Evolutionary conservation across 2,888 invertebrate species (phyloP).

Genomic region (Pasiphila rectangulata): DNA sequence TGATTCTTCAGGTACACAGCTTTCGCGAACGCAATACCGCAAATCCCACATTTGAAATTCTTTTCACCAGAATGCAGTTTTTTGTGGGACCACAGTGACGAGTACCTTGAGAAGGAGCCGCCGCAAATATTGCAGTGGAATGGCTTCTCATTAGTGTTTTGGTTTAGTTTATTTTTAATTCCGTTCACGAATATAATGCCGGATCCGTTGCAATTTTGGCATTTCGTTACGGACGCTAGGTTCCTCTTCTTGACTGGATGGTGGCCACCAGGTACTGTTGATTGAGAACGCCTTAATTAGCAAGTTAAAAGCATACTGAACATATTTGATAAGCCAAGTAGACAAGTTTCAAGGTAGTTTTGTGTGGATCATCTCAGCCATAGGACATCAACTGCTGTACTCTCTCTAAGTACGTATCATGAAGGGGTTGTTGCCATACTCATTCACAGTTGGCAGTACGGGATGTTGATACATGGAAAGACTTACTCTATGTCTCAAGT

Average conservation of each 20-base stretch:
- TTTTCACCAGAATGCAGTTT: constrained; percentile 91
- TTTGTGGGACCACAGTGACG: constrained; percentile 94
- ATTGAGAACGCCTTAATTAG: constrained; percentile 3
- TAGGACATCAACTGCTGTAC: too few relatives aligned
- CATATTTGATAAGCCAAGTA: too few relatives aligned
- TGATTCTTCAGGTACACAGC: constrained; percentile 95
- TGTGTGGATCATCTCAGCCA: too few relatives aligned
- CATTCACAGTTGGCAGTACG: too few relatives aligned
- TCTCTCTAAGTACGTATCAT: too few relatives aligned
- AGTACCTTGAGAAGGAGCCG: constrained; percentile 90
- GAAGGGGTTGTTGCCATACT: too few relatives aligned
- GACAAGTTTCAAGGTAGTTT: too few relatives aligned
- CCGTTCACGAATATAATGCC: constrained; percentile 91
- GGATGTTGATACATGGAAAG: too few relatives aligned
- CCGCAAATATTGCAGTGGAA: constrained; percentile 94
- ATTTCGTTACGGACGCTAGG: constrained; percentile 90
- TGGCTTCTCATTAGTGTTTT: constrained; percentile 86
- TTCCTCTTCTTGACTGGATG: constrained; percentile 93
- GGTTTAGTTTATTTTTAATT: constrained; percentile 81
- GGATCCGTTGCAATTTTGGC: constrained; percentile 93
- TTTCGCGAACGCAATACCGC: constrained; percentile 93
- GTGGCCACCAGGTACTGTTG: constrained; percentile 77
- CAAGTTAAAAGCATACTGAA: too few relatives aligned
- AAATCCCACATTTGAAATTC: constrained; percentile 93
- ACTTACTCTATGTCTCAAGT: too few relatives aligned